Percentiles rank a stretch among this genome's conserved stretches.
Evolutionary conservation across 2,888 invertebrate genomes (phyloP).

Genomic region (Aphrophora alni): DNA sequence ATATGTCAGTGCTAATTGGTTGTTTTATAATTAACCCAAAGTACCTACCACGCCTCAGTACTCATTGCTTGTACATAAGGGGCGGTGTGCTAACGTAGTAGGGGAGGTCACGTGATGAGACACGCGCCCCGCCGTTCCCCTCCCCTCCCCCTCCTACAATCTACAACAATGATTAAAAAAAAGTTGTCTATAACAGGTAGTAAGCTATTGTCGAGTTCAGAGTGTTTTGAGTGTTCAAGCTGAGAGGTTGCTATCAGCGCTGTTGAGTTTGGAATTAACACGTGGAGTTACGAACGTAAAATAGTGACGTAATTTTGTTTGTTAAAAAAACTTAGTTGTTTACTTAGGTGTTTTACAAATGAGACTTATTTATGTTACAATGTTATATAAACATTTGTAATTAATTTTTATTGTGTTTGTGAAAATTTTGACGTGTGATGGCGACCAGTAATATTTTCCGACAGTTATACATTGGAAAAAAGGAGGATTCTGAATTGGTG

Average conservation of each 20-base stretch:
- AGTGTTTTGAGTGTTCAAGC: background rate
- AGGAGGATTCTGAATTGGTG: background rate
- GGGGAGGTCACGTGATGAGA: constrained; percentile 28
- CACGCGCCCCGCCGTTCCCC: constrained; percentile 33
- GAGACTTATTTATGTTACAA: background rate
- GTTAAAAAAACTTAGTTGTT: too few species aligned
- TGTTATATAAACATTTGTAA: background rate
- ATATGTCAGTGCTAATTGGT: background rate
- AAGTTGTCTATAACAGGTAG: constrained; percentile 27
- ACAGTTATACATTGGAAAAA: background rate
- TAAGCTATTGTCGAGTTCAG: background rate
- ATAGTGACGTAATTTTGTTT: too few species aligned
- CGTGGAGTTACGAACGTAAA: background rate
- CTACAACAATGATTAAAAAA: background rate
- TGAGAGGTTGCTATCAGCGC: background rate
- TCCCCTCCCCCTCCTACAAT: background rate
- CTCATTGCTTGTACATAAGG: background rate
- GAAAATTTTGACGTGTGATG: background rate
- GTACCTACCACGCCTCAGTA: background rate
- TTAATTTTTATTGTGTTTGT: background rate
- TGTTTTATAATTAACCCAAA: background rate
- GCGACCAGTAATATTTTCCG: background rate
- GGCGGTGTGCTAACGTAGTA: background rate
- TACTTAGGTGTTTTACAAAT: too few species aligned
- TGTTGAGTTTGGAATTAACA: background rate